phyloP scores from a whole-genome alignment of 2,888 invertebrate species.

The Seira musarum region DNA sequence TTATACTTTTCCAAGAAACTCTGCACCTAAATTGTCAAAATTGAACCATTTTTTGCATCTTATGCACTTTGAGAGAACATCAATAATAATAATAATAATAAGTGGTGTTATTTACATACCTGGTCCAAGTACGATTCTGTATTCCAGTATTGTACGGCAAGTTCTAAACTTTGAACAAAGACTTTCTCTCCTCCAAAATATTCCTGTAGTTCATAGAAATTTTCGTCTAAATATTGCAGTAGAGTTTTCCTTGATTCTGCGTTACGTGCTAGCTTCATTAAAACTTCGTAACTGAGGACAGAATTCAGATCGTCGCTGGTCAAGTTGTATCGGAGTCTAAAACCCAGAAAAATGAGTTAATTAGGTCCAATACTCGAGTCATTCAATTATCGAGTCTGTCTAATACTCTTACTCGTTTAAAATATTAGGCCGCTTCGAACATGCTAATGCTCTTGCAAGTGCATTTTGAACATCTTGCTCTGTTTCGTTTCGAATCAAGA shows the following conservation, averaged over 20 bases:
- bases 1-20: conserved; percentile 19
- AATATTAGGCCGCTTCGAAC: background rate
- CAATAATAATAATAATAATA: too few relatives aligned
- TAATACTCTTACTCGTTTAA: conserved; percentile 33
- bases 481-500: background rate
- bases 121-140: conserved; percentile 22
- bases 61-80: too few relatives aligned
- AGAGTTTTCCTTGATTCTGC: conserved; percentile 9
- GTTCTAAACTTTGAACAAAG: conserved; percentile 24
- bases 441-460: conserved; percentile 20
- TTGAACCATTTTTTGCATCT: too few relatives aligned
- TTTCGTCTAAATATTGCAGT: conserved; percentile 31
- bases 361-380: too few relatives aligned
- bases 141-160: conserved; percentile 47
- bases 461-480: conserved; percentile 25
- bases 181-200: conserved; percentile 29
- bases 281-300: conserved; percentile 8
- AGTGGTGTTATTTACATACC: too few relatives aligned
- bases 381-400: too few relatives aligned
- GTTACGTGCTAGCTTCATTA: conserved; percentile 37
- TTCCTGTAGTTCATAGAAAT: conserved; percentile 31
- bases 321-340: too few relatives aligned
- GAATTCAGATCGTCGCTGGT: too few relatives aligned
- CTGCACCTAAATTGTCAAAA: too few relatives aligned
- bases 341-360: too few relatives aligned